Evolutionary conservation across 1,140 invertebrate genomes (phyloP), one percentile per base, ranked within the genome.

Genomic region (Drosophila lacertosa): DNA sequence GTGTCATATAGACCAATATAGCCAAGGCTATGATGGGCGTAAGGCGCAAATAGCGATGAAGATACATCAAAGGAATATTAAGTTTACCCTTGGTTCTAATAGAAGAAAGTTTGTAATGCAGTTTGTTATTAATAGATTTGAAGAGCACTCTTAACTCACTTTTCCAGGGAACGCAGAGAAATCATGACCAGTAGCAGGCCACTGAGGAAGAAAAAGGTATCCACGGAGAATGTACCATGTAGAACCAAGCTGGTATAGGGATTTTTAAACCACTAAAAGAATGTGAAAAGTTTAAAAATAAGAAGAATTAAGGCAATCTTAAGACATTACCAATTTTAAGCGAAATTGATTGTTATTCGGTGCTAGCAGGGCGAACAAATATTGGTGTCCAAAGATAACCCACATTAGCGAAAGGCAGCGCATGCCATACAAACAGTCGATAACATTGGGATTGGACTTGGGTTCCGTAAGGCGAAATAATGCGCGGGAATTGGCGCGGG

Each of bases 201-300:
- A 80, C 94, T 94, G 1, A 95, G 80, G 53, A 95, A 92, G 35
- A 95, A 91, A 86, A 95, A 95, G 11, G 94, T 94, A 68, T 95
- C 95, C 4, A 95, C 95, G 3, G 95, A 88, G 2, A 95, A 90
- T 0, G 93, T 92, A 2, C 92, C 93, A 74, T 93, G 93, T 3
- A 93, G 54, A 2, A 92, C 71, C 13, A 94, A 92, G 59, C 93
- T 93, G 4, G 93, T 92, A 59, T n/a, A 94, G 91, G 26, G 93
- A 68, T 42, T 92, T 78, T 33, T 89, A 60, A 11, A 73, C 92
- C 35, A 91, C 77, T 77, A n/a, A n/a, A n/a, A n/a, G 6, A 0
- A 48, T 26, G 10, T 5, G 22, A 3, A 9, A 48, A n/a, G n/a
- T 4, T 22, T 22, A 22, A 2, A 22, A 22, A 2, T 22, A 22